Evolutionary conservation across 2,888 invertebrate species (phyloP), one percentile per base, ranked within the genome.

Genomic region (Synergus japonicus): DNA sequence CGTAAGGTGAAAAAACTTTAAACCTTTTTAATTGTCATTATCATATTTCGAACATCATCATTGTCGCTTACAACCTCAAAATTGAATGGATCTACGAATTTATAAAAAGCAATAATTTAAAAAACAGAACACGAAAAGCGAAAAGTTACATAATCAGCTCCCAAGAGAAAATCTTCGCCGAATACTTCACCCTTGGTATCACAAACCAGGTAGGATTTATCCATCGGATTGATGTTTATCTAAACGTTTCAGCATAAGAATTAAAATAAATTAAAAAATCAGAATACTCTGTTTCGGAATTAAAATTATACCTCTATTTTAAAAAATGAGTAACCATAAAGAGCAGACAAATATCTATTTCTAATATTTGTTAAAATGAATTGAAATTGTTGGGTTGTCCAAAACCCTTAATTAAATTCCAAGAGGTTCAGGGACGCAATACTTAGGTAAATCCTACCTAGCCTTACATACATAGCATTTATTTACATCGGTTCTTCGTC

Each of bases 381-480:
- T 4, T 5, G 3, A 4, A 37, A 37, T 37, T 37, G 7, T 37
- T 37, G 5, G 5, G 37, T 7, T 37, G 37, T 37, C 37, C 37
- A 37, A 37, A 7, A 37, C 37, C 5, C 37, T 5, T 9, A 67
- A 5, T 67, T 12, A 13, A 22, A 44, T 18, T 44, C 66, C 22
- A 43, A 1, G 9, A 58, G 8, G 5, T 15, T 41, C 10, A 41
- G n/a, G 65, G 15, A 8, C 29, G 43, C 0, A 43, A 18, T 46
- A 10, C 8, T 3, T 44, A 22, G 41, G 37, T 73, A 73, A 73
- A 73, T 73, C 54, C 73, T 18, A 58, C 37, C n/a, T 54, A 73
- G 73, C n/a, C n/a, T 37, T 54, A 73, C 49, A 54, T 58, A 58
- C 54, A 41, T 41, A 73, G 73, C 69, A 37, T 49, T 82, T 73